Base-by-base conservation (phyloP, 23 tunicate genomes). In the Ciona savignyi region DNA sequence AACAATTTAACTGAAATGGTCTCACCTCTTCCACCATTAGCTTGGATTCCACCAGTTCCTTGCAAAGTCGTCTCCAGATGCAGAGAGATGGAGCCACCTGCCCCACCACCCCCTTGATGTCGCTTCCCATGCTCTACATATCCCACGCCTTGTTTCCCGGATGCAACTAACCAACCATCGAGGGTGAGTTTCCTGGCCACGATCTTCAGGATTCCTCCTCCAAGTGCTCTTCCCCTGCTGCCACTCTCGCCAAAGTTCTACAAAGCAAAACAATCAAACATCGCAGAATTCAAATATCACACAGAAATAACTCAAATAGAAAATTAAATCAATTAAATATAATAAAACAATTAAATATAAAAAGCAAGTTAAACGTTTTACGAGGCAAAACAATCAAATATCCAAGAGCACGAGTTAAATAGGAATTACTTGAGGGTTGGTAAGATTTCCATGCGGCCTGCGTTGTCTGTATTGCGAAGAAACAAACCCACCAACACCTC, bases 241-340 rank as follows among this genome's bases (percentile, higher is more conserved):
- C 62, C 77, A 73, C 77, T 73, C 0, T 60, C 77, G 11, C 77
- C 77, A 51, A 73, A 73, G 77, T 25, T 60, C 77, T 73, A 49
- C 26, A 20, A 1, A 71, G n/a, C n/a, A n/a, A n/a, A n/a, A n/a
- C n/a, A n/a, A n/a, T n/a, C n/a, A n/a, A n/a, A n/a, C n/a, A n/a
- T n/a, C n/a, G n/a, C n/a, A n/a, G n/a, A n/a, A n/a, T n/a, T n/a
- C n/a, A n/a, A n/a, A n/a, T n/a, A n/a, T n/a, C n/a, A n/a, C n/a
- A n/a, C n/a, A n/a, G n/a, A n/a, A n/a, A n/a, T n/a, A n/a, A n/a
- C n/a, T n/a, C n/a, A n/a, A n/a, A n/a, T n/a, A n/a, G n/a, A n/a
- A n/a, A n/a, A n/a, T n/a, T n/a, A n/a, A n/a, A n/a, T n/a, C n/a
- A n/a, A n/a, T n/a, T n/a, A n/a, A n/a, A n/a, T n/a, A n/a, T n/a